These are phyloP conservation scores for Limnephilus marmoratus DNA, from an alignment of 2,888 invertebrate genomes.

Conservation along the genomic window DNA sequence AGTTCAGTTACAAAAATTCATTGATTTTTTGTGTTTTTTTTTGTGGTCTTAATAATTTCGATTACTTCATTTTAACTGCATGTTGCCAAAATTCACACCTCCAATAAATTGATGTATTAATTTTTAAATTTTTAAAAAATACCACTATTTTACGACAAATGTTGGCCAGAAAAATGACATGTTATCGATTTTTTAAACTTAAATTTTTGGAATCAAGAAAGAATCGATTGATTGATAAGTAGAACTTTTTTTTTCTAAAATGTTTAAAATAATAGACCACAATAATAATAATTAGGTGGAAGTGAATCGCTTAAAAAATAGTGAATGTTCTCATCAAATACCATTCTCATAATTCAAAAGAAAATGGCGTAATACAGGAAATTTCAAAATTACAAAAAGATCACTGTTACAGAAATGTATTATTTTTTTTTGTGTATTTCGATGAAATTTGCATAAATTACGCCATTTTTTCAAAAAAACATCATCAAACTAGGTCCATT, in stretches of 20 bases:
- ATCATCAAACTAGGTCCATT: constrained; percentile 38
- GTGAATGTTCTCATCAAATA: constrained; percentile 42
- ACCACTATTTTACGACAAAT: constrained; percentile 52
- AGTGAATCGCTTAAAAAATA: constrained; percentile 50
- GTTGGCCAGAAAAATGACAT: background rate
- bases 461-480: constrained; percentile 5
- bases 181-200: background rate
- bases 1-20: background rate
- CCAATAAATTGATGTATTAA: background rate
- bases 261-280: background rate
- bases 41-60: constrained; percentile 29
- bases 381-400: background rate
- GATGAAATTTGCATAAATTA: background rate
- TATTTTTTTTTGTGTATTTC: background rate
- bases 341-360: constrained; percentile 37
- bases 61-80: constrained; percentile 54
- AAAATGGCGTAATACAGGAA: background rate
- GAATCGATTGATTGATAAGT: background rate
- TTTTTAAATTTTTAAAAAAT: background rate
- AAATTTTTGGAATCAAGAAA: background rate
- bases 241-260: background rate
- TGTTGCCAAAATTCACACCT: constrained; percentile 43
- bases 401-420: background rate
- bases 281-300: constrained; percentile 49
- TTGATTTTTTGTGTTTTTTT: constrained; percentile 3